Base-by-base conservation (phyloP, 2,888 invertebrate genomes). In the Thyatira batis region DNA sequence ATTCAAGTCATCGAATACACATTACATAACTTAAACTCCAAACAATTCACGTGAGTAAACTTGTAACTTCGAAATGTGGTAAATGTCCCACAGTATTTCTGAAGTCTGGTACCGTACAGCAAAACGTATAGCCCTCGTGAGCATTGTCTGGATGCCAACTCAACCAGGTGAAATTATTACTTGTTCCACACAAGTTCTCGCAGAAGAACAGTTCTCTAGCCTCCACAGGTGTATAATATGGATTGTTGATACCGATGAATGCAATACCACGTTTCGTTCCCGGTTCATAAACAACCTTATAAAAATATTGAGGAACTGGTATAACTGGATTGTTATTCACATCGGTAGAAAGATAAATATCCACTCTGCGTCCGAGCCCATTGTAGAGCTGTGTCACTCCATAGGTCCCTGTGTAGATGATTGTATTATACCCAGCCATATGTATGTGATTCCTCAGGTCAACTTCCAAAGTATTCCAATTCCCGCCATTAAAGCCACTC, bases 221-320 rank as follows among this genome's bases (percentile, higher is more conserved):
- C 61, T 90, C 87, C 2, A 13, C 33, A 1, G 23, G 9, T 0
- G 76, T 72, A 23, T 84, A 84, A 67, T 93, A 92, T 0, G 95
- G 95, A 75, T 95, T 94, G 69, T 95, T 95, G 5, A 94, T 89
- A 0, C 94, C 94, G 11, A 95, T 69, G 66, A 94, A 93, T 0
- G 92, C 95, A 1, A 93, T 83, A 0, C 94, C 95, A 20, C 83
- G 79, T 30, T 84, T 80, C 0, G 76, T 76, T 0, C 55, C 59
- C 2, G 92, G 88, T 54, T 94, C 93, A 65, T 94, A 93, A 0
- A 94, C 89, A 0, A 94, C 92, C 63, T 92, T 92, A 58, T 91
- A 92, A 63, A 73, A 92, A 69, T 90, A 92, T 53, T 84, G 68
- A 1, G 92, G 92, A 0, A 92, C 84, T 3, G 91, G 90, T 39